A percentile compares a stretch with the other conserved stretches of the same genome.
phyloP scores from a whole-genome alignment of 2,888 invertebrate genomes.

The Linhomoeus sp. region DNA sequence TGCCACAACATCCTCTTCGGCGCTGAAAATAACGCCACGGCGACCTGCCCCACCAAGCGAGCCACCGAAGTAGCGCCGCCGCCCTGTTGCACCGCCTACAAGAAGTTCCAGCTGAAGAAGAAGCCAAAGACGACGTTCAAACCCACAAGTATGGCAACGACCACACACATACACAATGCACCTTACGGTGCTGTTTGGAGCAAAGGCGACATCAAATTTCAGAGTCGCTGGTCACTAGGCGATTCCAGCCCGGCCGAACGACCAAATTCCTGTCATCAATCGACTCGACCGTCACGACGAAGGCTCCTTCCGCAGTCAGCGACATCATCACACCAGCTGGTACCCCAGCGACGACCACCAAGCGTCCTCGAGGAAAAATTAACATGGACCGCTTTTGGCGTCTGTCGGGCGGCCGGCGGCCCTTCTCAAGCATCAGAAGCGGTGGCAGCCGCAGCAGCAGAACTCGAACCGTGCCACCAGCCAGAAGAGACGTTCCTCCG shows the following conservation, averaged over 20 bases:
- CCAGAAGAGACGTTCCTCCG: no score
- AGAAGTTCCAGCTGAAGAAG: no score
- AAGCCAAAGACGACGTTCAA: neutral
- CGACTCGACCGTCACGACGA: neutral
- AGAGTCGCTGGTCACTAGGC: no score
- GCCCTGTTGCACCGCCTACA: slow-evolving; percentile 11
- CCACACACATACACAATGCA: no score
- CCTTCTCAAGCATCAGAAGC: neutral
- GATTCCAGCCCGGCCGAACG: no score
- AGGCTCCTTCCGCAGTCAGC: slow-evolving; percentile 3
- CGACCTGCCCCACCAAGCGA: slow-evolving; percentile 17
- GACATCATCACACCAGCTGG: neutral
- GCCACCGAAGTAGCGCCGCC: slow-evolving; percentile 5
- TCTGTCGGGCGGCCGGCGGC: slow-evolving; percentile 9
- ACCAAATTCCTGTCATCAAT: no score
- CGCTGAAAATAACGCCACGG: slow-evolving; percentile 9
- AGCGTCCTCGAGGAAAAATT: neutral
- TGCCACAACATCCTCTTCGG: slow-evolving; percentile 17
- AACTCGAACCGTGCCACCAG: no score
- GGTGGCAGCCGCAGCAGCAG: no score
- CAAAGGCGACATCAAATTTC: no score
- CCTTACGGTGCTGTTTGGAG: no score
- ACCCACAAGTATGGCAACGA: no score
- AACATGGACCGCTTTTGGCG: slow-evolving; percentile 24
- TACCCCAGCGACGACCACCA: slow-evolving; percentile 1